Percentiles rank a stretch among this genome's conserved stretches.
phyloP scores from a whole-genome alignment of 2,888 invertebrate species.

The Diachrysia chrysitis region DNA sequence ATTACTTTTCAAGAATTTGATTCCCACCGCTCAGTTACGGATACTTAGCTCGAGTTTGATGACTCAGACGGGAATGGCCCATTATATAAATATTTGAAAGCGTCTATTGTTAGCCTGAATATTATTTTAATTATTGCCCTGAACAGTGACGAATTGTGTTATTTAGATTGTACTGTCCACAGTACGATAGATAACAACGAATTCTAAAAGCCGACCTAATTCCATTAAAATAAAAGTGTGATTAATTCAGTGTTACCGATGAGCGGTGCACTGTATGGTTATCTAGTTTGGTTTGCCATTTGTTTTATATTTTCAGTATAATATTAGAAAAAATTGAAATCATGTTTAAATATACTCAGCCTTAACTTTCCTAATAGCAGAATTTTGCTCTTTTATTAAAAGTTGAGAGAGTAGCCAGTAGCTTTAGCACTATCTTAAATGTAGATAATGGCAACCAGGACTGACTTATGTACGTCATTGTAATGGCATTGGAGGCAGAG shows the following conservation, averaged over 20 bases:
- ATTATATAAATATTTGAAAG: conserved; percentile 24
- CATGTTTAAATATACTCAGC: too few species aligned
- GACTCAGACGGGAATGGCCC: conserved; percentile 22
- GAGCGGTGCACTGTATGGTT: not conserved
- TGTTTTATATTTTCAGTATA: not conserved
- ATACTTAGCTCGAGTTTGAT: conserved; percentile 32
- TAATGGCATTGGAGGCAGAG: too few species aligned
- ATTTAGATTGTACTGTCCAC: conserved; percentile 1
- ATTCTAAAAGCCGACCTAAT: not conserved
- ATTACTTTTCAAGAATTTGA: not conserved
- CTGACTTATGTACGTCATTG: too few species aligned
- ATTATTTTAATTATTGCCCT: not conserved
- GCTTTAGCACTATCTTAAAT: too few species aligned
- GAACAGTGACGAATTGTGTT: not conserved
- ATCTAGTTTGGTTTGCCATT: not conserved
- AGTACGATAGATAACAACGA: not conserved
- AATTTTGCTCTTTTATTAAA: too few species aligned
- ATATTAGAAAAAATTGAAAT: not conserved
- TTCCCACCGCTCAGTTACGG: conserved; percentile 20
- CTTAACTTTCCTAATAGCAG: too few species aligned
- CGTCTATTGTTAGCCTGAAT: conserved; percentile 25
- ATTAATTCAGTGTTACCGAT: not conserved
- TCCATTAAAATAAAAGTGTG: not conserved
- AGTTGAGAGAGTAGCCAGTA: too few species aligned
- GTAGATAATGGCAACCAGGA: too few species aligned